Percentiles rank a stretch among this genome's conserved stretches.
Evolutionary conservation across 2,888 invertebrate genomes (phyloP).

Genomic region (Tetrapedia diversipes): DNA sequence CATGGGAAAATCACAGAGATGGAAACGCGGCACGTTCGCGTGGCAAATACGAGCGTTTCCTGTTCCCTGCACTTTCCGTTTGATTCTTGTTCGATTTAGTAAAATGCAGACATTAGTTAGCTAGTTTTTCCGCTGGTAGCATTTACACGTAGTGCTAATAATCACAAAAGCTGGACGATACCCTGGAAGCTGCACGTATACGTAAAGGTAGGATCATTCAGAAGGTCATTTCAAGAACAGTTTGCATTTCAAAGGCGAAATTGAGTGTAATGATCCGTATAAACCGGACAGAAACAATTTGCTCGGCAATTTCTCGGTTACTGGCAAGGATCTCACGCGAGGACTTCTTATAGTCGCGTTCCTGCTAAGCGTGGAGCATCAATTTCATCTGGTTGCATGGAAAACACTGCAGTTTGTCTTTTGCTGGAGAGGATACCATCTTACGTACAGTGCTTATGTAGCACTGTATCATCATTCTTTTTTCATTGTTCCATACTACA

Average conservation of each 20-base stretch:
- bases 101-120: not conserved
- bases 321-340: conserved; percentile 43
- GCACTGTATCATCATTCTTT: too few species aligned
- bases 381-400: conserved; percentile 49
- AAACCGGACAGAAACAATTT: conserved; percentile 47
- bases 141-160: not conserved
- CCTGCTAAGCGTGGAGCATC: conserved; percentile 26
- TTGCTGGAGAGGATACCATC: too few species aligned
- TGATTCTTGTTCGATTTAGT: conserved; percentile 10
- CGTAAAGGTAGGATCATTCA: not conserved
- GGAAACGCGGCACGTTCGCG: conserved; percentile 37
- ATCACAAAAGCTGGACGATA: too few species aligned
- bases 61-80: not conserved
- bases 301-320: conserved; percentile 5
- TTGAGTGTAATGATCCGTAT: conserved; percentile 24
- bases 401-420: too few species aligned
- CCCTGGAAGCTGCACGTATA: too few species aligned
- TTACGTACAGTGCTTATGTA: too few species aligned
- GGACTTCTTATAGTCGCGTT: conserved; percentile 40
- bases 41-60: conserved; percentile 38
- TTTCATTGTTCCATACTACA: too few species aligned
- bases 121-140: not conserved
- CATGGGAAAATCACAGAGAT: conserved; percentile 28
- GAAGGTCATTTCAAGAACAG: conserved; percentile 3
- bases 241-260: conserved; percentile 4